Evolutionary conservation across 2,888 invertebrate genomes (phyloP).

Genomic region (Dinocampus coccinellae): DNA sequence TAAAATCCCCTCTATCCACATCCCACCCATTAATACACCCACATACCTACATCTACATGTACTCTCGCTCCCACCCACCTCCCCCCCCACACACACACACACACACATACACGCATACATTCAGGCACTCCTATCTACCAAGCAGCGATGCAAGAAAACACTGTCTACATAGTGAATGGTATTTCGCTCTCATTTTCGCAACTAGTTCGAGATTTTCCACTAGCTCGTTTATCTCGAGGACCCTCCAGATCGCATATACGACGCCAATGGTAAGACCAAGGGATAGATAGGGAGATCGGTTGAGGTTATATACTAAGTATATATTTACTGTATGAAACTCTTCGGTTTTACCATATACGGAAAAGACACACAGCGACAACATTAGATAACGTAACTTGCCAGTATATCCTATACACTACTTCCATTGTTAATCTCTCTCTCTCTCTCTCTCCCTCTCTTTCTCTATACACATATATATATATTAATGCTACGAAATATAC

Average conservation of each 20-base stretch:
- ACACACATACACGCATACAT: slow-evolving; percentile 3
- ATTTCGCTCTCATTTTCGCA: slow-evolving; percentile 45
- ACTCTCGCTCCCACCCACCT: background rate
- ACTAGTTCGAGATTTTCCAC: slow-evolving; percentile 56
- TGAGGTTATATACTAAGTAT: background rate
- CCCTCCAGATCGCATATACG: slow-evolving; percentile 15
- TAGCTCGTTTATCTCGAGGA: slow-evolving; percentile 41
- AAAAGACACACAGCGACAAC: slow-evolving; percentile 30
- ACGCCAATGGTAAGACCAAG: slow-evolving; percentile 16
- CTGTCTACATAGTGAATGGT: background rate
- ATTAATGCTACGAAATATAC: slow-evolving; percentile 44
- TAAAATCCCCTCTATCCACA: slow-evolving; percentile 4
- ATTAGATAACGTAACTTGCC: background rate
- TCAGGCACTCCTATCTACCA: background rate
- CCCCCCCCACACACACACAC: background rate
- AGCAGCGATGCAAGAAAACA: background rate
- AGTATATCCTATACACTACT: too few species aligned
- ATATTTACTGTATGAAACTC: background rate
- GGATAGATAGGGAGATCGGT: too few species aligned
- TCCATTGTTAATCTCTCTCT: too few species aligned
- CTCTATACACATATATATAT: too few species aligned
- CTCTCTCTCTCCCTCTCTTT: too few species aligned
- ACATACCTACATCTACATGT: too few species aligned
- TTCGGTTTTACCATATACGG: slow-evolving; percentile 13
- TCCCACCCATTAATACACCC: slow-evolving; percentile 22